Conservation (phyloP, 2,888 invertebrate species). For the Coenonympha glycerion region DNA sequence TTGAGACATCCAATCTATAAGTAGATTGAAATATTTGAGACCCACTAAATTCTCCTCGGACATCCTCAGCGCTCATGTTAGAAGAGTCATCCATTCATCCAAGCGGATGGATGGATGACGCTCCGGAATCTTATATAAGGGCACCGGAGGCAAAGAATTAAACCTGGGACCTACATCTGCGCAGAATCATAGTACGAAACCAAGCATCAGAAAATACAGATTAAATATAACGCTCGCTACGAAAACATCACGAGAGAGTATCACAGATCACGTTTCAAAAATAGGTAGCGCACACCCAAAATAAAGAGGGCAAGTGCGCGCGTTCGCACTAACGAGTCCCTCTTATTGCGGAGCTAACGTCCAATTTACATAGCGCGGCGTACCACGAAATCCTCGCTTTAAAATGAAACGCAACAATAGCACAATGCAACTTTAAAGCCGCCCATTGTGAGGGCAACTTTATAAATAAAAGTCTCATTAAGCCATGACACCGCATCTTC, state of each 20-base stretch:
- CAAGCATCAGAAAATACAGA: too few species aligned
- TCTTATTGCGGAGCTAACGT: constrained; percentile 51
- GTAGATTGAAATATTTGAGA: too few species aligned
- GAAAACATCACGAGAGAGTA: constrained; percentile 1
- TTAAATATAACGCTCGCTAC: neutral
- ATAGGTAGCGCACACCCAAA: constrained; percentile 26
- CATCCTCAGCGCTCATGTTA: too few species aligned
- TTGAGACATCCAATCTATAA: too few species aligned
- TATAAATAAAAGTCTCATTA: constrained; percentile 73
- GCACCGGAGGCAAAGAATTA: too few species aligned
- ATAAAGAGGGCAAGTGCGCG: constrained; percentile 46
- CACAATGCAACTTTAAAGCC: constrained; percentile 68
- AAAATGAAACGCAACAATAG: constrained; percentile 70
- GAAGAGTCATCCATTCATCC: too few species aligned
- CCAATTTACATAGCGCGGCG: constrained; percentile 67
- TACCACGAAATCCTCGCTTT: constrained; percentile 58
- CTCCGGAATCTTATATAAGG: too few species aligned
- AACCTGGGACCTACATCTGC: too few species aligned
- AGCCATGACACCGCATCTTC: constrained; percentile 54
- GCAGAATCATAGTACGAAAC: too few species aligned
- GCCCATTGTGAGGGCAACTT: constrained; percentile 62
- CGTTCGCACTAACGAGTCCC: constrained; percentile 52
- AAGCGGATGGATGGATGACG: too few species aligned
- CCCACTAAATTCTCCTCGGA: too few species aligned
- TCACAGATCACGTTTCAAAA: constrained; percentile 15